Percentiles rank a stretch among this genome's conserved stretches.
phyloP scores from a whole-genome alignment of 23 tunicate species.

The Botrylloides violaceus region DNA sequence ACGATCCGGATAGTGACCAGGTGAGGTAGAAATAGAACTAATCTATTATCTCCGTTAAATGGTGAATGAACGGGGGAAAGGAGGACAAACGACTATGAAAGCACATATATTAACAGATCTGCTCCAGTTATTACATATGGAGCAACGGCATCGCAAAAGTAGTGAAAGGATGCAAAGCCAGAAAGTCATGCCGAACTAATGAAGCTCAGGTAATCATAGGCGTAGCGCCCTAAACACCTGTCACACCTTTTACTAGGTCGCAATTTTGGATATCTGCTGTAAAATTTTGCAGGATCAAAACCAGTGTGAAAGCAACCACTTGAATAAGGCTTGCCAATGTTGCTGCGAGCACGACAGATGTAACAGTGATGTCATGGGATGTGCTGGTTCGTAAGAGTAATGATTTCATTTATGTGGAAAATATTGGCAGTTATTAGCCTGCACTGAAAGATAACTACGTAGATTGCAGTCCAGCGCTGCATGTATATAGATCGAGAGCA shows the following conservation, averaged over 20 bases:
- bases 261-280: too few relatives aligned
- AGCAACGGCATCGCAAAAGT: slow-evolving; percentile 3
- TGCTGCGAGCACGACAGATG: slow-evolving; percentile 8
- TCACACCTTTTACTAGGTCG: too few relatives aligned
- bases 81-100: neutral
- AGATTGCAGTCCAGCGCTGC: too few relatives aligned
- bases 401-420: too few relatives aligned
- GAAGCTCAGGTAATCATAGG: slow-evolving; percentile 8
- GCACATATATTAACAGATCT: neutral
- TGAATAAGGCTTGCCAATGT: slow-evolving; percentile 5
- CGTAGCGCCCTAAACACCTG: too few relatives aligned
- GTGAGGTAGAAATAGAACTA: neutral
- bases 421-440: too few relatives aligned
- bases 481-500: too few relatives aligned
- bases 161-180: slow-evolving; percentile 3
- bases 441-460: too few relatives aligned
- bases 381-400: too few relatives aligned
- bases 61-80: neutral
- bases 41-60: neutral
- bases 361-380: neutral
- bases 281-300: neutral
- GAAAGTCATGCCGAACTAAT: neutral
- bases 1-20: slow-evolving; percentile 6
- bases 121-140: slow-evolving; percentile 10
- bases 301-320: neutral